Evolutionary conservation across 37 sponge, comb jelly and placozoan species (phyloP), one percentile per base, ranked within the genome.

Genomic region (Theonella swinhoei): DNA sequence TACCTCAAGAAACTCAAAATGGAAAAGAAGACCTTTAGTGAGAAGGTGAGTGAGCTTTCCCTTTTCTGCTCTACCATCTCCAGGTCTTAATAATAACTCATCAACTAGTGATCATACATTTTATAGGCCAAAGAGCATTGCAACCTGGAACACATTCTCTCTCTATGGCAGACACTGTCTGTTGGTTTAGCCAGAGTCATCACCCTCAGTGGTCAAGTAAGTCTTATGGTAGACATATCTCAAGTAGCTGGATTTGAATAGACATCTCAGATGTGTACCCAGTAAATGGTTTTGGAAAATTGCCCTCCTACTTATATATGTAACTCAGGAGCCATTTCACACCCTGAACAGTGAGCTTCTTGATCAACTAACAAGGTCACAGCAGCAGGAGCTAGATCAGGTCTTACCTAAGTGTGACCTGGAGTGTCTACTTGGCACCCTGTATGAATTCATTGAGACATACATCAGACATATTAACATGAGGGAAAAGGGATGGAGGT

Each of bases 161-260:
- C 92, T 22, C 79, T 91, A 1, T 91, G 92, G 92, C 84, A 87
- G 38, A 80, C 85, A 23, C 37, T 91, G 3, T 83, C 92, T 63
- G 79, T 91, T 19, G 80, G 87, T 39, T 41, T 84, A 20, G 80
- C 84, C 0, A 64, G 72, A 39, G 62, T 43, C 37, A 64, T 82
- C 8, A 35, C 78, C 28, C 70, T 87, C 20, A 78, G 43, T 38
- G 80, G 80, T 62, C 78, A 84, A 77, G 82, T 85, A 63, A 24
- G 62, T 20, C n/a, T 20, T 77, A 30, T 39, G 5, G 23, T 39
- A 30, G 31, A 31, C 32, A 70, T 19, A 25, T 25, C 1, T 37
- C 0, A 67, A 2, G 30, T n/a, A 5, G 26, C 41, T 3, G 4
- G 78, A 62, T 43, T 43, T 32, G 19, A 9, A 59, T 19, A 25